A percentile compares a stretch with the other conserved stretches of the same genome.
Conservation (phyloP, 2,113 vertebrate species). For the Dinomys branickii region DNA sequence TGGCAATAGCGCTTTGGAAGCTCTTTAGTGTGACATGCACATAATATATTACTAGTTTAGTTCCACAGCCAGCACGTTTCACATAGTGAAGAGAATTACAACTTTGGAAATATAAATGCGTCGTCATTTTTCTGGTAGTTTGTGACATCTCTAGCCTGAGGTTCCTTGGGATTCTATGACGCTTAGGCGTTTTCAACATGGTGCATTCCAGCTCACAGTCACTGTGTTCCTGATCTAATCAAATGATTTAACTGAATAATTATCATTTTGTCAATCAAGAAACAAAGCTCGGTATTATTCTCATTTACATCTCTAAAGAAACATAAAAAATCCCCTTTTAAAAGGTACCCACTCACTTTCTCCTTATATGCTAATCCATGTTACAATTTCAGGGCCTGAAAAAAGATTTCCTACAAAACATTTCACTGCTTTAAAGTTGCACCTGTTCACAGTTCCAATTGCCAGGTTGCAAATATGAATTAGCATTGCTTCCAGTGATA, state of each 20-base stretch:
- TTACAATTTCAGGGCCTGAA: constrained; percentile 55
- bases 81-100: background rate
- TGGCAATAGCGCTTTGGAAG: background rate
- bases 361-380: constrained; percentile 71
- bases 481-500: constrained; percentile 32
- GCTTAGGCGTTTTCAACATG: background rate
- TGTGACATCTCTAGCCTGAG: background rate
- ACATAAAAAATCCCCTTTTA: constrained; percentile 75
- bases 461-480: constrained; percentile 46
- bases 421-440: constrained; percentile 27
- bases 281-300: constrained; percentile 63
- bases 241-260: constrained; percentile 63
- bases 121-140: background rate
- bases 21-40: background rate
- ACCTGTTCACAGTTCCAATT: constrained; percentile 39
- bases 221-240: constrained; percentile 29
- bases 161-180: background rate
- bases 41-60: background rate
- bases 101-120: background rate
- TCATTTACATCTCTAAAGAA: constrained; percentile 79
- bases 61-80: background rate
- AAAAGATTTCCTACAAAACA: constrained; percentile 66
- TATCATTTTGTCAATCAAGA: constrained; percentile 57
- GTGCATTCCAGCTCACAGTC: background rate
- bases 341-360: constrained; percentile 73